phyloP scores from a whole-genome alignment of 2,888 invertebrate species.

The Yponomeuta plumbellus region DNA sequence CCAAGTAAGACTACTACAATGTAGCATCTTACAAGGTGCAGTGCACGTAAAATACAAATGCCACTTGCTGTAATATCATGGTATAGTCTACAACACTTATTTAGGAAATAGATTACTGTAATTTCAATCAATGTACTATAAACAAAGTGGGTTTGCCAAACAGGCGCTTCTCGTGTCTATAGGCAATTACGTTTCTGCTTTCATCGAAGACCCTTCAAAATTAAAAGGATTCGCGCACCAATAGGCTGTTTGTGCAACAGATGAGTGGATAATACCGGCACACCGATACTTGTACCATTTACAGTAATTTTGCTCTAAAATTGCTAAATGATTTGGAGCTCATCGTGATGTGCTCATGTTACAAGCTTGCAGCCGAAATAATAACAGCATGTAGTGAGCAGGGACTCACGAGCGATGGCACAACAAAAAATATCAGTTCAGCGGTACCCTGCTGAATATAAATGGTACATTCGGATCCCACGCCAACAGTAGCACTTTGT shows the following conservation, averaged over 20 bases:
- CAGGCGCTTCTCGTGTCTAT: background rate
- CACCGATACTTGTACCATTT: conserved; percentile 41
- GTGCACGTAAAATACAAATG: too few relatives aligned
- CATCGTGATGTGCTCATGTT: conserved; percentile 40
- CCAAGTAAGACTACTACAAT: too few relatives aligned
- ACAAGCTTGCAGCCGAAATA: conserved; percentile 41
- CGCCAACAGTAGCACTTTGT: conserved; percentile 55
- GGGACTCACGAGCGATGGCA: conserved; percentile 60
- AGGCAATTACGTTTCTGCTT: conserved; percentile 1
- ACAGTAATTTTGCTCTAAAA: conserved; percentile 52
- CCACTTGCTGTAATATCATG: too few relatives aligned
- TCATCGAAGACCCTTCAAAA: conserved; percentile 6
- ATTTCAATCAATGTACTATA: background rate
- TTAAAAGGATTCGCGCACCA: conserved; percentile 12
- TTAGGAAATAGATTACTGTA: background rate
- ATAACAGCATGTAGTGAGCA: conserved; percentile 46
- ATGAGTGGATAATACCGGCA: conserved; percentile 42
- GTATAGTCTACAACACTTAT: background rate
- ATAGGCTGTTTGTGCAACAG: conserved; percentile 41
- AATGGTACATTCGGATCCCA: conserved; percentile 63
- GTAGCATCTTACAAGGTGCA: too few relatives aligned
- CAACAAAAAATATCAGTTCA: conserved; percentile 62
- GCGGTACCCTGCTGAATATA: conserved; percentile 62
- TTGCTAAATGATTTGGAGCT: conserved; percentile 47
- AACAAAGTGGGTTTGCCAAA: background rate